A percentile compares a stretch with the other conserved stretches of the same genome.
Conservation (phyloP, 2,113 vertebrate genomes). For the Donacobius atricapilla region DNA sequence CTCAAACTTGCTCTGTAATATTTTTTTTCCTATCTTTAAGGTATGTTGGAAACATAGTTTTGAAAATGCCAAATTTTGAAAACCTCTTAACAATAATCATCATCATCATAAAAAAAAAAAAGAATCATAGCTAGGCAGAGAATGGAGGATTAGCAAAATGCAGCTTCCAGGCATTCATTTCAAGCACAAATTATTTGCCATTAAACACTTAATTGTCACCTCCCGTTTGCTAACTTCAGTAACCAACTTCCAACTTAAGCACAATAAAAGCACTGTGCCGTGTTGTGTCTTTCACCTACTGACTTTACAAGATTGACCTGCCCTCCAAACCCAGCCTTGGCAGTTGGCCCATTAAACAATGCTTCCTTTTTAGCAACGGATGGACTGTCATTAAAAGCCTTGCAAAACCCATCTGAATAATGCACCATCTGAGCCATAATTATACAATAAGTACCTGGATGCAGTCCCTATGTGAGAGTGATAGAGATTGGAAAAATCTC, state of each 20-base stretch:
- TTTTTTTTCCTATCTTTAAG: background rate
- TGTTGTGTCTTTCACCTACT: background rate
- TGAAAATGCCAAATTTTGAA: background rate
- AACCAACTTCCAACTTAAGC: background rate
- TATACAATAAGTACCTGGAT: background rate
- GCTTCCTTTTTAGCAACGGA: background rate
- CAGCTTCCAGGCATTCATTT: background rate
- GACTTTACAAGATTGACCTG: slow-evolving; percentile 9
- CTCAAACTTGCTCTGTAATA: background rate
- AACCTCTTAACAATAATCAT: background rate
- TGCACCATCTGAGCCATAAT: background rate
- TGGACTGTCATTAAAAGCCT: background rate
- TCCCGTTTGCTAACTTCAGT: background rate
- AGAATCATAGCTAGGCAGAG: background rate
- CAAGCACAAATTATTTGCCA: background rate
- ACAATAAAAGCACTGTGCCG: background rate
- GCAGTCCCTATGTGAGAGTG: background rate
- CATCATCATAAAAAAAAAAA: background rate
- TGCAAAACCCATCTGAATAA: background rate
- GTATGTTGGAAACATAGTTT: background rate
- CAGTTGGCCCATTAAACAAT: background rate
- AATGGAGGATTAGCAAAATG: background rate
- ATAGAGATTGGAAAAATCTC: background rate
- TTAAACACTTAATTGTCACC: background rate
- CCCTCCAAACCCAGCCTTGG: background rate